Conservation (phyloP, 2,797 vertebrate species). For the Catamblyrhynchus diadema region DNA sequence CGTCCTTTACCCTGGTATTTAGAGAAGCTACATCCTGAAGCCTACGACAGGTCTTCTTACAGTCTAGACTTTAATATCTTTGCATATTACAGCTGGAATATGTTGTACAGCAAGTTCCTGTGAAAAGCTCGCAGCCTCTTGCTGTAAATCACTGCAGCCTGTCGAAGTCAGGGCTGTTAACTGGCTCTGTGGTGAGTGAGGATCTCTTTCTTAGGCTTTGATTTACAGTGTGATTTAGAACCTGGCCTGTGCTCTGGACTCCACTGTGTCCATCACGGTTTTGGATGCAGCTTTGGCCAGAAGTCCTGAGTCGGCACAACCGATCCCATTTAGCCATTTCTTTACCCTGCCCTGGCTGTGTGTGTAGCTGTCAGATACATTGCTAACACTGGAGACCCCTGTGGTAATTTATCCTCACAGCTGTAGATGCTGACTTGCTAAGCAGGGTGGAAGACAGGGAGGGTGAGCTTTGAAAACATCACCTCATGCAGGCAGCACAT, state of each 20-base stretch:
- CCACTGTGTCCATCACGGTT: conserved; percentile 1
- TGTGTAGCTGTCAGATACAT: conserved; percentile 5
- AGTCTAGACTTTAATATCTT: neutral
- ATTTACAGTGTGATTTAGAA: conserved; percentile 39
- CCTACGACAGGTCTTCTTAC: neutral
- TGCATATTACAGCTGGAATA: neutral
- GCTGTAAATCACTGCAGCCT: conserved; percentile 22
- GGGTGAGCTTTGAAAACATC: neutral
- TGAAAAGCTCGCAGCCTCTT: neutral
- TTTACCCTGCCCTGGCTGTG: neutral
- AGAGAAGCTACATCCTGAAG: neutral
- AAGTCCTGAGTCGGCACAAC: conserved; percentile 31
- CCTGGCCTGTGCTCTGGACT: neutral
- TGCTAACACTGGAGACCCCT: neutral
- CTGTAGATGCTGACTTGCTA: neutral
- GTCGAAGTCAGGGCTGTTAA: neutral
- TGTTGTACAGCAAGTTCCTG: neutral
- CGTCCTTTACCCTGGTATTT: neutral
- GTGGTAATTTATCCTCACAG: conserved; percentile 13
- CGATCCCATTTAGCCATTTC: neutral
- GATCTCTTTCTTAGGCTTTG: conserved; percentile 41
- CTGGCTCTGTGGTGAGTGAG: neutral
- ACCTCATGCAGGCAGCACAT: neutral
- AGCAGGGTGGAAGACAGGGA: neutral
- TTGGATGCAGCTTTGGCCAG: conserved; percentile 9